These are phyloP conservation scores for Pitta sordida DNA, from an alignment of 2,113 vertebrate genomes.

Conservation along the genomic window DNA sequence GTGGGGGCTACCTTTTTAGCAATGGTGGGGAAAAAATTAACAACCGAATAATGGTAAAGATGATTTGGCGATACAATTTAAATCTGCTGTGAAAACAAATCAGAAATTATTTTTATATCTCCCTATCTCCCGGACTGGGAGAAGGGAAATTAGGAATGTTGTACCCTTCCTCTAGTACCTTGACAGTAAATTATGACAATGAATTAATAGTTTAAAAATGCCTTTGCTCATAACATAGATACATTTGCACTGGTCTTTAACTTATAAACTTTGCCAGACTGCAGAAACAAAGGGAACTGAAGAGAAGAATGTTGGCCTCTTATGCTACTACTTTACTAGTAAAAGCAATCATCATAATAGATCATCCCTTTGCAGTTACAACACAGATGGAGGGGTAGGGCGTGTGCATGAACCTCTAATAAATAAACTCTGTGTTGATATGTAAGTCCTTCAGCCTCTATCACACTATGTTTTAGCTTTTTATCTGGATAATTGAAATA, in stretches of 20 bases:
- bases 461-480: not conserved
- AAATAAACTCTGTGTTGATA: not conserved
- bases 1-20: not conserved
- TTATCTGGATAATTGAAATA: not conserved
- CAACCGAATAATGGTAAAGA: not conserved
- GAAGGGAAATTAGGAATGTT: not conserved
- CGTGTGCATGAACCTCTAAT: not conserved
- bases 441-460: not conserved
- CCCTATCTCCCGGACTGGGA: not conserved
- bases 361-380: not conserved
- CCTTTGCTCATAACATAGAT: not conserved
- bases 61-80: not conserved
- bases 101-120: not conserved
- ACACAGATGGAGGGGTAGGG: not conserved
- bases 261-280: not conserved
- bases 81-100: not conserved
- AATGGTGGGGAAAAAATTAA: fast-evolving
- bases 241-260: not conserved
- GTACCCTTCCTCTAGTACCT: not conserved
- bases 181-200: not conserved
- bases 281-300: not conserved
- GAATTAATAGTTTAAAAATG: not conserved
- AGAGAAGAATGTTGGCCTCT: not conserved
- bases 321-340: not conserved
- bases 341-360: not conserved